A percentile compares a stretch with the other conserved stretches of the same genome.
Conservation (phyloP, 2,113 vertebrate species). For the Myiopsitta monachus region DNA sequence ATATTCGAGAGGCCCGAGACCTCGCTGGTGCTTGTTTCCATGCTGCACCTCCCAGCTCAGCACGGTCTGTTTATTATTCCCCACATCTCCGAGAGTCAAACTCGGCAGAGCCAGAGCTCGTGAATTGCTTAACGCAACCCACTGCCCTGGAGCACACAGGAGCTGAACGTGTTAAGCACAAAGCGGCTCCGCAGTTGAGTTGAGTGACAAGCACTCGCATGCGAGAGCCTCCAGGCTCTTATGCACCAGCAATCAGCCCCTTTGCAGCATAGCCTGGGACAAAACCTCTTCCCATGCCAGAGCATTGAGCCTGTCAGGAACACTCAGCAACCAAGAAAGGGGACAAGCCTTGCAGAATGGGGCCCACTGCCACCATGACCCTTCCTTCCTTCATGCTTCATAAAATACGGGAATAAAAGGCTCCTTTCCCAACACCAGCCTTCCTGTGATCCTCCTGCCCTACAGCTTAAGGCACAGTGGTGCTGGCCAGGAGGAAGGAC, state of each 20-base stretch:
- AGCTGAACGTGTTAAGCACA: background rate
- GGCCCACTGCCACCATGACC: fast-evolving
- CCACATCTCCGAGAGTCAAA: fast-evolving
- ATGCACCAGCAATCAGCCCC: background rate
- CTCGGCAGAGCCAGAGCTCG: background rate
- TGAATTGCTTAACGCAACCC: background rate
- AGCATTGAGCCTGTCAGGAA: background rate
- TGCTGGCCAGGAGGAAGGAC: background rate
- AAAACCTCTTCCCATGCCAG: background rate
- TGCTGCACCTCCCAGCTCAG: background rate
- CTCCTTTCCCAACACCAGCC: background rate
- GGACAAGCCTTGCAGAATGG: background rate
- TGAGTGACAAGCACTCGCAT: background rate
- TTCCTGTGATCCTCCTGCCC: background rate
- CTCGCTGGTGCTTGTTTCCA: background rate
- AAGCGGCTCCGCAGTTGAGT: background rate
- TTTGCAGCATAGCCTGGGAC: background rate
- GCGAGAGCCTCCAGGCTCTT: background rate
- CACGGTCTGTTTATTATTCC: background rate
- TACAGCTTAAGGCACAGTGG: background rate
- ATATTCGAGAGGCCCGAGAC: fast-evolving
- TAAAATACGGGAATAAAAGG: background rate
- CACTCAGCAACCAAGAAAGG: fast-evolving
- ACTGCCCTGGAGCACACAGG: background rate
- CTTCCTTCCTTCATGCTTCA: background rate